A percentile compares a stretch with the other conserved stretches of the same genome.
Evolutionary conservation across 2,113 vertebrate genomes (phyloP).

Genomic region (Pseudonaja textilis): DNA sequence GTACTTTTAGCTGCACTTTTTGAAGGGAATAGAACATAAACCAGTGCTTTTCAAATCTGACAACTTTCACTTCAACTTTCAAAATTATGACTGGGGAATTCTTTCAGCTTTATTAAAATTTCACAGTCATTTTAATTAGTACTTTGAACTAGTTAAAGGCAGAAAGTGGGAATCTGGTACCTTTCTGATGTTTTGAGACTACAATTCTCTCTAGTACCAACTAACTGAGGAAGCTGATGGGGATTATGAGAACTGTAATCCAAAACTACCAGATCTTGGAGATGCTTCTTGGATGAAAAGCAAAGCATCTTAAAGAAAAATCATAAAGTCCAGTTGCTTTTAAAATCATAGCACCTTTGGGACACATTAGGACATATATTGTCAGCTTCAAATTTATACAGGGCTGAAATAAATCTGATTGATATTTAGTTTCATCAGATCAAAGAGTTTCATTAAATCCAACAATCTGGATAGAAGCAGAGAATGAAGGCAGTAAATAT

Average conservation of each 20-base stretch:
- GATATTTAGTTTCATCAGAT: background rate
- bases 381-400: background rate
- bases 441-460: background rate
- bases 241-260: background rate
- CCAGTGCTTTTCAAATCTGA: background rate
- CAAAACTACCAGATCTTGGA: background rate
- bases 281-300: background rate
- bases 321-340: background rate
- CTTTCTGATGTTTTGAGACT: background rate
- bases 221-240: background rate
- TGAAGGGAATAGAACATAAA: background rate
- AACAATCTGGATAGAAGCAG: background rate
- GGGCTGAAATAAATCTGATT: background rate
- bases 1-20: slow-evolving; percentile 31
- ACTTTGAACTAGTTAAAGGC: background rate
- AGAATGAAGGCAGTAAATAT: background rate
- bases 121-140: background rate
- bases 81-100: background rate
- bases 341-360: background rate
- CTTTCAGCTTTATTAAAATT: slow-evolving; percentile 19
- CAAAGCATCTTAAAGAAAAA: background rate
- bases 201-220: background rate
- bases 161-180: background rate
- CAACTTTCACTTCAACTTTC: background rate
- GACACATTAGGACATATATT: background rate